Evolutionary conservation across 2,797 vertebrate species (phyloP).

Genomic region (Malacoctenus gilli): DNA sequence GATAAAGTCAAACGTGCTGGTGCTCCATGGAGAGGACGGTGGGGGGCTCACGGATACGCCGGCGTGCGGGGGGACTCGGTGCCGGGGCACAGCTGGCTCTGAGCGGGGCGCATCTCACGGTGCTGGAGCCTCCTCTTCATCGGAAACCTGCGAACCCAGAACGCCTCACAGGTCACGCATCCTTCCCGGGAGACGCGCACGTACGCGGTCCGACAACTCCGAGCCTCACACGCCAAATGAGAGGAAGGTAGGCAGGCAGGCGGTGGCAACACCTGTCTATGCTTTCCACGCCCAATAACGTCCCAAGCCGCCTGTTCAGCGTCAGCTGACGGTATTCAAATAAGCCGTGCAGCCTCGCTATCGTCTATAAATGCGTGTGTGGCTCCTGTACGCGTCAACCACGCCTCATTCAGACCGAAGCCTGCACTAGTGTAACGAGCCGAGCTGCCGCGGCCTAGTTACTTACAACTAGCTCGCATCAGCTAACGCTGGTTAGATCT

Average conservation of each 20-base stretch:
- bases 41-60: no score
- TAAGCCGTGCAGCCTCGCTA: not conserved
- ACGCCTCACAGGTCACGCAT: no score
- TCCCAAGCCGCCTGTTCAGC: conserved; percentile 50
- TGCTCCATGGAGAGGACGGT: conserved; percentile 61
- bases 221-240: not conserved
- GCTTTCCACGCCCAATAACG: conserved; percentile 69
- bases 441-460: conserved; percentile 36
- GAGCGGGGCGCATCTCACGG: conserved; percentile 55
- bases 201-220: not conserved
- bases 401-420: not conserved
- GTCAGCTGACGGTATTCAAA: conserved; percentile 2
- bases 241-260: no score
- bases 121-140: conserved; percentile 29
- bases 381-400: fast-evolving
- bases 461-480: conserved; percentile 18
- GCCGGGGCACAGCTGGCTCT: conserved; percentile 63
- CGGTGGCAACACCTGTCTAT: conserved; percentile 60
- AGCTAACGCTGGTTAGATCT: no score
- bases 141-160: no score
- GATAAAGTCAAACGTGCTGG: conserved; percentile 42
- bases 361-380: not conserved
- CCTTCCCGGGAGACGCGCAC: no score
- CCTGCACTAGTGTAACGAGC: not conserved
- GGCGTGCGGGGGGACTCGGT: conserved; percentile 33